Evolutionary conservation across 92 coral and sea anemone genomes (phyloP).

Genomic region (Muricea muricata): DNA sequence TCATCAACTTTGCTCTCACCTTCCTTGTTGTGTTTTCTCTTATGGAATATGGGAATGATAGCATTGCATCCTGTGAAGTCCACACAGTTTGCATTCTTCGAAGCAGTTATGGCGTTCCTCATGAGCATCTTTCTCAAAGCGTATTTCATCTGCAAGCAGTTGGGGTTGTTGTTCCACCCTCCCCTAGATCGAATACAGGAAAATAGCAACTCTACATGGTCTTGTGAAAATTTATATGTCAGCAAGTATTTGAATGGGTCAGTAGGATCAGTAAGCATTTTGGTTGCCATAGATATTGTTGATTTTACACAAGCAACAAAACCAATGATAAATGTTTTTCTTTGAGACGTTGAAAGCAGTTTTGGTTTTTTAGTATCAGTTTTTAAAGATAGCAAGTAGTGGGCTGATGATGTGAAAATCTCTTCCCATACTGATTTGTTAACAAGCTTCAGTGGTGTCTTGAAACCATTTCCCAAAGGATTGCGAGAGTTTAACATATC

Average conservation of each 20-base stretch:
- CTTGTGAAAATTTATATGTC: background rate
- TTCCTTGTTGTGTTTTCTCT: background rate
- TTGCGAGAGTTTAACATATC: background rate
- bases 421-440: background rate
- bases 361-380: background rate
- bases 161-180: background rate
- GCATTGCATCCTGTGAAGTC: background rate
- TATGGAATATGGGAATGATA: background rate
- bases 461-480: background rate
- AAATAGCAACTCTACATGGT: background rate
- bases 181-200: background rate
- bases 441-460: background rate
- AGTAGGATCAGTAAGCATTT: background rate
- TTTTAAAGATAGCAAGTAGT: background rate
- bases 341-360: background rate
- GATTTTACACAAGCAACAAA: background rate
- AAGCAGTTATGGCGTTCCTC: background rate
- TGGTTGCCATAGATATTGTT: background rate
- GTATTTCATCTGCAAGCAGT: background rate
- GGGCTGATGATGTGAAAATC: background rate
- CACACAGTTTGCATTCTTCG: background rate
- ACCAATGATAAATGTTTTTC: background rate
- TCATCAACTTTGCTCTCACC: too few species aligned
- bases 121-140: background rate
- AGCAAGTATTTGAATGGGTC: background rate